phyloP scores from a whole-genome alignment of 2,113 vertebrate genomes.

The Aplodontia rufa region DNA sequence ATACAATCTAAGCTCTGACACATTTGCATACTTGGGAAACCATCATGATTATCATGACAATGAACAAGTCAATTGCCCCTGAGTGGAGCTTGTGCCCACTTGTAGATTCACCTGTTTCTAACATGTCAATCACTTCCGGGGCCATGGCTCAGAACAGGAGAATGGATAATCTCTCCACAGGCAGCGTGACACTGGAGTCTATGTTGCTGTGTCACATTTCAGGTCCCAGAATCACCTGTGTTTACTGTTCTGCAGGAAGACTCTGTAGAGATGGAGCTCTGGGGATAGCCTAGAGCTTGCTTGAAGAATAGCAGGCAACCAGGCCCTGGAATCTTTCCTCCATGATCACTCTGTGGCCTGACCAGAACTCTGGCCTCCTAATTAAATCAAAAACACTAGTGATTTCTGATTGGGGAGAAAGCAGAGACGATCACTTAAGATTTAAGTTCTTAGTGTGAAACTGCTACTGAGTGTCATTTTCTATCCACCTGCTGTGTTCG shows the following conservation, averaged over 20 bases:
- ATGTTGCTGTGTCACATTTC: not conserved
- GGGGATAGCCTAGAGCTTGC: not conserved
- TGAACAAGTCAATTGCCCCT: not conserved
- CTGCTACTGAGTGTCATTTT: no score
- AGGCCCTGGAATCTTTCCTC: not conserved
- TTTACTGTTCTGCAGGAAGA: not conserved
- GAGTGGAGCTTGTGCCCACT: no score
- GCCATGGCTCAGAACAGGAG: not conserved
- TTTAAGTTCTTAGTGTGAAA: not conserved
- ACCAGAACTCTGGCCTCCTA: not conserved
- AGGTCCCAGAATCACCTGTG: not conserved
- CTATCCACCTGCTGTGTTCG: not conserved
- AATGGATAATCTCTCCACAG: rapidly evolving
- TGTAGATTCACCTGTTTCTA: not conserved
- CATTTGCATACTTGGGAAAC: not conserved
- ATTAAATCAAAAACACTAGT: not conserved
- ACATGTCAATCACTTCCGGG: rapidly evolving
- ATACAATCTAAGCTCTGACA: no score
- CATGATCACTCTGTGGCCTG: not conserved
- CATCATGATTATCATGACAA: not conserved
- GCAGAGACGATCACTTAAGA: not conserved
- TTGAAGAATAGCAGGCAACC: not conserved
- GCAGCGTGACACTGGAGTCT: no score
- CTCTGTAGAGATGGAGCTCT: not conserved
- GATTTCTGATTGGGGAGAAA: not conserved